These are phyloP conservation scores for Hippopotamyrus pictus DNA, from an alignment of 2,797 vertebrate genomes.

Conservation along the genomic window DNA sequence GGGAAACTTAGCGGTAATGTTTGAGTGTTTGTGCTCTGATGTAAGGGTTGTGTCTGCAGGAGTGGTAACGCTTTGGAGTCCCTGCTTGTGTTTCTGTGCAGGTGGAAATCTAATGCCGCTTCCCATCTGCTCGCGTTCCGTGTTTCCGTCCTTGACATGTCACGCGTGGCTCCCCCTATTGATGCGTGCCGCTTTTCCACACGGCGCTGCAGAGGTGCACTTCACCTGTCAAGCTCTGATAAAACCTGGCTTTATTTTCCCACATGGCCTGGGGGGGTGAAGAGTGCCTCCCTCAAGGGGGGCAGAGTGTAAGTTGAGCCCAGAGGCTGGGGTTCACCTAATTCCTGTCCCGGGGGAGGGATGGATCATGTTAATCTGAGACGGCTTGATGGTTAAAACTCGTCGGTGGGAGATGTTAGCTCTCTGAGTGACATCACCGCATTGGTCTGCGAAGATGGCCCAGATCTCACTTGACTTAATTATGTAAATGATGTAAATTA, in stretches of 20 bases:
- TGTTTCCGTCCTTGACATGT: background rate
- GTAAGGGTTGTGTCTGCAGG: background rate
- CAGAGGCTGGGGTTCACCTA: background rate
- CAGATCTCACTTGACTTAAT: background rate
- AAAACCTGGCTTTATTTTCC: background rate
- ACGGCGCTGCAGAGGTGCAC: background rate
- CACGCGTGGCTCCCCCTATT: too few species aligned
- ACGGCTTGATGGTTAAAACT: background rate
- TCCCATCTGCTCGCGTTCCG: background rate
- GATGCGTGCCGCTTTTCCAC: background rate
- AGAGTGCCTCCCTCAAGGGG: background rate
- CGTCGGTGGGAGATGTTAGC: background rate
- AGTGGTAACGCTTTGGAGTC: too few species aligned
- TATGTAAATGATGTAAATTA: background rate
- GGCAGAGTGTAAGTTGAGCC: background rate
- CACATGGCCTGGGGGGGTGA: background rate
- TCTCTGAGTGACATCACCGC: background rate
- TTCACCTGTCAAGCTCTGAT: background rate
- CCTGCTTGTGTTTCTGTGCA: background rate
- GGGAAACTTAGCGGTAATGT: slow-evolving; percentile 6
- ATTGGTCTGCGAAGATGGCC: background rate
- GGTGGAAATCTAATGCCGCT: background rate
- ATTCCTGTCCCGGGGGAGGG: background rate
- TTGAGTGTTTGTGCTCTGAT: background rate
- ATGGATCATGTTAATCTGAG: background rate